Evolutionary conservation across 2,797 vertebrate species (phyloP), one percentile per base, ranked within the genome.

Genomic region (Nannoperca australis): DNA sequence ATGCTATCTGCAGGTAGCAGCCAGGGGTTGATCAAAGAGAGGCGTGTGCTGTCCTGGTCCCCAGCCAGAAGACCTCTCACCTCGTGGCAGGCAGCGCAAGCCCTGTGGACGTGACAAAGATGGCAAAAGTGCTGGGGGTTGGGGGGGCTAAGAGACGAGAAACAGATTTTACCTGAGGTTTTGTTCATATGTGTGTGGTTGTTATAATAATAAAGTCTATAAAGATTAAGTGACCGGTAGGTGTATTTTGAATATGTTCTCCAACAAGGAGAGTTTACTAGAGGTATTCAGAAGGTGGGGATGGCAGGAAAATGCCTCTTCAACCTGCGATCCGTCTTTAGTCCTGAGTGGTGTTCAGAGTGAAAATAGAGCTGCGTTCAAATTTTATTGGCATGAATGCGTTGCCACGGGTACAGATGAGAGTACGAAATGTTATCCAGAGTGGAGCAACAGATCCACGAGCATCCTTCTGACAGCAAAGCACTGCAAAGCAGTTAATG

Each of bases 51-150:
- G 81, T 76, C 81, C 87, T 87, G 88, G 83, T 92, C 88, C 76
- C 79, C 82, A 84, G 91, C 90, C 91, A 90, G 82, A 50, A 14
- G 89, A 92, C 90, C 92, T 90, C 85, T 90, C 81, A 89, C 88
- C 88, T 75, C 32, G 4, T 53, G 64, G 71, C 68, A 81, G 85
- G 76, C 88, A 71, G 77, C 6, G n/a, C 17, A 30, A 85, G 84
- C 70, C 59, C 64, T 89, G 89, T 87, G 90, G 91, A 92, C 89
- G 90, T 92, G 92, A 93, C 90, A 75, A 53, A 73, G 81, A 86
- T 64, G 50, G 73, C 5, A 77, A 30, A 51, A 72, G 66, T 17
- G 34, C 7, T 36, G 34, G 34, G 34, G 34, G 34, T 8, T 10
- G 7, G 36, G 30, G 30, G 30, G 36, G 51, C 40, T 8, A 12